phyloP scores from a whole-genome alignment of 1,140 invertebrate species.

The Papilio dardanus region DNA sequence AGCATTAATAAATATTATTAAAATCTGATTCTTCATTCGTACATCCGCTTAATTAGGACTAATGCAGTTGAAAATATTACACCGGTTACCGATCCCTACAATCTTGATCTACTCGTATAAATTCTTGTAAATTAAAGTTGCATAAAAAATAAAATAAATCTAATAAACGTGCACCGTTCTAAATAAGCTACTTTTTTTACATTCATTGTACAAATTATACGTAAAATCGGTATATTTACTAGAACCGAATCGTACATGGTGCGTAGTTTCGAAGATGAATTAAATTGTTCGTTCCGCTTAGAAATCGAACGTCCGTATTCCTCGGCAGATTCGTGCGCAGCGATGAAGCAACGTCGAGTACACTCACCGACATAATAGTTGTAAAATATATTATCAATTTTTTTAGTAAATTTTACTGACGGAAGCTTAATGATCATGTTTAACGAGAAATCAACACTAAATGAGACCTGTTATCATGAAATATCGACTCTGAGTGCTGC shows the following conservation, averaged over 20 bases:
- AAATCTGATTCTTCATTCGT: background rate
- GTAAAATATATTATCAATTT: background rate
- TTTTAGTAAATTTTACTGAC: too few relatives aligned
- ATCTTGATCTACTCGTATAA: constrained; percentile 12
- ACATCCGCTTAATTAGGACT: constrained; percentile 11
- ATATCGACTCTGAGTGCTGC: too few relatives aligned
- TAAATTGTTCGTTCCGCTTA: constrained; percentile 36
- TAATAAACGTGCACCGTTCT: background rate
- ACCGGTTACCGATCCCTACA: background rate
- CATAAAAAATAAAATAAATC: background rate
- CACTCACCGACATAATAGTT: background rate
- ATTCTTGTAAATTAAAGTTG: background rate
- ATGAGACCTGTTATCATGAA: too few relatives aligned
- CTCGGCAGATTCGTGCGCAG: constrained; percentile 35
- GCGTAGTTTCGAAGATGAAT: constrained; percentile 34
- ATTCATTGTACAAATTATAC: background rate
- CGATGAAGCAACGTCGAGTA: constrained; percentile 33
- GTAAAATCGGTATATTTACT: background rate
- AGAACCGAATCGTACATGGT: constrained; percentile 1
- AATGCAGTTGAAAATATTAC: background rate
- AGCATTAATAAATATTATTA: constrained; percentile 2
- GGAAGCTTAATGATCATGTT: too few relatives aligned
- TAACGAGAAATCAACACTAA: too few relatives aligned
- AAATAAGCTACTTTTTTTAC: background rate
- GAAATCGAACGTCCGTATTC: constrained; percentile 37